phyloP scores from a whole-genome alignment of 2,888 invertebrate genomes.

The Trissonchulus latispiculum region DNA sequence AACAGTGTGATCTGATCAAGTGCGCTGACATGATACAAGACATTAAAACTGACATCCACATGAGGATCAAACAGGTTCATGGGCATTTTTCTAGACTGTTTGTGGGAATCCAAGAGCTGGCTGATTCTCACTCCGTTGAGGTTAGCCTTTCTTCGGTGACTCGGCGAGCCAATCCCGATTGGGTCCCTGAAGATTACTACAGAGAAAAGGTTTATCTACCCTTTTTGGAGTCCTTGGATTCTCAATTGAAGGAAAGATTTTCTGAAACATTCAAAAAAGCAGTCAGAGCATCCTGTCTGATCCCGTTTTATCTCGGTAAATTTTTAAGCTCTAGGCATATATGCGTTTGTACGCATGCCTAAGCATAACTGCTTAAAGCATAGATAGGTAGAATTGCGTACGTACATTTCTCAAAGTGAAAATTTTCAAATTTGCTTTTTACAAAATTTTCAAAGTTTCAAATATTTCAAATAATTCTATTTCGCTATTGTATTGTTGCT shows the following conservation, averaged over 20 bases:
- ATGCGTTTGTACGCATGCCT: too few relatives aligned
- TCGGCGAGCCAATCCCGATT: neutral
- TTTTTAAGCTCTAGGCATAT: too few relatives aligned
- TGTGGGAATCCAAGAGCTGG: neutral
- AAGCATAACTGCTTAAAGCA: too few relatives aligned
- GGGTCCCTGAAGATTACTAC: neutral
- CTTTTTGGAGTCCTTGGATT: too few relatives aligned
- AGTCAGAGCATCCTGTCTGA: too few relatives aligned
- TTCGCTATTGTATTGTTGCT: neutral
- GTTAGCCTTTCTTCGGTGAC: neutral
- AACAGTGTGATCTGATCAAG: neutral
- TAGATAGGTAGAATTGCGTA: too few relatives aligned
- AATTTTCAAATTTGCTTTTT: too few relatives aligned
- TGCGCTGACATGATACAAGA: neutral
- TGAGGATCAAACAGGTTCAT: neutral
- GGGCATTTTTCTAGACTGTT: neutral
- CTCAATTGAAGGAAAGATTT: too few relatives aligned
- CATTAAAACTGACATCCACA: neutral
- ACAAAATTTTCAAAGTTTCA: too few relatives aligned
- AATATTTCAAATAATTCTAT: neutral
- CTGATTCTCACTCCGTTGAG: neutral
- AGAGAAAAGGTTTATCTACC: neutral
- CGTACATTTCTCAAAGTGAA: too few relatives aligned
- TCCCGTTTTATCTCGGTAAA: too few relatives aligned
- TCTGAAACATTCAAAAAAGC: too few relatives aligned